A percentile compares a stretch with the other conserved stretches of the same genome.
Evolutionary conservation across 2,888 invertebrate genomes (phyloP).

Genomic region (Metellina segmentata): DNA sequence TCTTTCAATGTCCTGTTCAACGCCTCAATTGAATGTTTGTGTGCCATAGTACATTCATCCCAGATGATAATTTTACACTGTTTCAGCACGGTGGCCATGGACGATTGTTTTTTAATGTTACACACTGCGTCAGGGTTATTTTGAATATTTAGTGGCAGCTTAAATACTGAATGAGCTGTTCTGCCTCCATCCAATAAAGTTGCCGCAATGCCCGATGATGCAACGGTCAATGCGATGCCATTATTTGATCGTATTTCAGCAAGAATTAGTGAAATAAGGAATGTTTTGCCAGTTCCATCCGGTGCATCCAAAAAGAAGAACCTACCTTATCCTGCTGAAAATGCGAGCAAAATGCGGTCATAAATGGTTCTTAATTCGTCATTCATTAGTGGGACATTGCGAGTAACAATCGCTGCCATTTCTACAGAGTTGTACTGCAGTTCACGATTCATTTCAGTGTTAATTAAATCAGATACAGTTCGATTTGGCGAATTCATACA

Average conservation of each 20-base stretch:
- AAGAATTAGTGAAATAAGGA: too few species aligned
- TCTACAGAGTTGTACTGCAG: conserved; percentile 32
- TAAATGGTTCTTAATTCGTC: too few species aligned
- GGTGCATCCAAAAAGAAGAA: too few species aligned
- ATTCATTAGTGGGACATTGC: conserved; percentile 46
- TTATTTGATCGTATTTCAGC: too few species aligned
- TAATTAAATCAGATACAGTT: too few species aligned
- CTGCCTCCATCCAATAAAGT: conserved; percentile 69
- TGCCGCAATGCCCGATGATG: too few species aligned
- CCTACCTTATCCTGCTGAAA: too few species aligned
- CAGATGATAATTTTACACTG: conserved; percentile 52
- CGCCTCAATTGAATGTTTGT: conserved; percentile 79
- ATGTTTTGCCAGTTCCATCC: too few species aligned
- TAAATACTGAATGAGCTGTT: conserved; percentile 75
- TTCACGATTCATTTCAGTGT: too few species aligned
- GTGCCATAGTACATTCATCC: conserved; percentile 80
- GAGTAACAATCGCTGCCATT: conserved; percentile 58
- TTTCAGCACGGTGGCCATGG: conserved; percentile 29
- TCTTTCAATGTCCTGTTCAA: conserved; percentile 59
- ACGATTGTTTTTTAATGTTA: conserved; percentile 32
- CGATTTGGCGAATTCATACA: too few species aligned
- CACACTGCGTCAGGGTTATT: conserved; percentile 50
- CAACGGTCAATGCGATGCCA: too few species aligned
- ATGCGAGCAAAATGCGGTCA: too few species aligned
- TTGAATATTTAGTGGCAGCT: conserved; percentile 69